phyloP scores from a whole-genome alignment of 2,888 invertebrate species.

The Amphipyra berbera region DNA sequence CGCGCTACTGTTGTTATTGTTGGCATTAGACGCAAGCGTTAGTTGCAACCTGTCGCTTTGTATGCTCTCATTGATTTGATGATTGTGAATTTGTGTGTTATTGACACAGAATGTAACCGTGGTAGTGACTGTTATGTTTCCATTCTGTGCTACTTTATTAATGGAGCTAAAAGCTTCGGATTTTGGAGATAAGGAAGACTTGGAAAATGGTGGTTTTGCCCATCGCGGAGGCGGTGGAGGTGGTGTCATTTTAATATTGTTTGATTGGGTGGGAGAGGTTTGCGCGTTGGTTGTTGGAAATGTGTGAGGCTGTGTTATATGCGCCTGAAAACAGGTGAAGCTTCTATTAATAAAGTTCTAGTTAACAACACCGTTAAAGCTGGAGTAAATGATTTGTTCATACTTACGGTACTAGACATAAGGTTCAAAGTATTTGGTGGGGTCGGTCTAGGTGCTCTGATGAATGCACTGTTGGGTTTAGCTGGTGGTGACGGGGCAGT shows the following conservation, averaged over 20 bases:
- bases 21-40: conserved; percentile 88
- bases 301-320: conserved; percentile 89
- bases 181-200: conserved; percentile 85
- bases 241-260: conserved; percentile 90
- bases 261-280: conserved; percentile 81
- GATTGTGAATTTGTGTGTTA: conserved; percentile 88
- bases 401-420: conserved; percentile 90
- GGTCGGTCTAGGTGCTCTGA: conserved; percentile 93
- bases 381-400: conserved; percentile 14
- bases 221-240: conserved; percentile 96
- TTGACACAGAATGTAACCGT: conserved; percentile 95
- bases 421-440: conserved; percentile 96
- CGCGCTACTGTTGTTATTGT: conserved; percentile 82
- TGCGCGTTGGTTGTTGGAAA: conserved; percentile 82
- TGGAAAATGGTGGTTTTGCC: conserved; percentile 93
- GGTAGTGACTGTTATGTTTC: conserved; percentile 95
- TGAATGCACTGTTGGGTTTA: conserved; percentile 83
- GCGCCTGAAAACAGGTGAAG: conserved; percentile 88
- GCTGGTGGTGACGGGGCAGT: conserved; percentile 89
- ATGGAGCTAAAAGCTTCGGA: conserved; percentile 85
- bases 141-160: conserved; percentile 88
- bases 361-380: conserved; percentile 68
- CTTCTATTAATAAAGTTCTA: conserved; percentile 71
- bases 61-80: conserved; percentile 87
- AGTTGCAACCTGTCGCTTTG: conserved; percentile 86